Percentiles rank a stretch among this genome's conserved stretches.
phyloP scores from a whole-genome alignment of 2,797 vertebrate genomes.

The Danio tinwini region DNA sequence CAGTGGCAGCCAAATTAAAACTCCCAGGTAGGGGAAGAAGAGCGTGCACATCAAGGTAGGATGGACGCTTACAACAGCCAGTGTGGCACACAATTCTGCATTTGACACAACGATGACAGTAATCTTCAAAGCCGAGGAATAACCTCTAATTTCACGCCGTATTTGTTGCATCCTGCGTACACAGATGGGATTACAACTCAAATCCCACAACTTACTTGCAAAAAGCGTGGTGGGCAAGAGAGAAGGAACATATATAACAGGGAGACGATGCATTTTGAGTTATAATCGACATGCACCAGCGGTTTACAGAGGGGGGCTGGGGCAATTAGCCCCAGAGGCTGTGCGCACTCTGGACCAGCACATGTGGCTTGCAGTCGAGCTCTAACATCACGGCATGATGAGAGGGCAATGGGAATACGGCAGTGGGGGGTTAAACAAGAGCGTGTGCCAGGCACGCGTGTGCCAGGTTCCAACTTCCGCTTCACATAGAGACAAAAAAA shows the following conservation, averaged over 20 bases:
- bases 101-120: conserved; percentile 54
- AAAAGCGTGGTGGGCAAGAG: conserved; percentile 10
- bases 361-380: conserved; percentile 82
- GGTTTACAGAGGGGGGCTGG: conserved; percentile 64
- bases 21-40: conserved; percentile 16
- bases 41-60: conserved; percentile 39
- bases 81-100: conserved; percentile 28
- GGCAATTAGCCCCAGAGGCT: conserved; percentile 93
- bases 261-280: conserved; percentile 50
- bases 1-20: conserved; percentile 38
- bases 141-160: conserved; percentile 84
- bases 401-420: conserved; percentile 84
- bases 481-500: conserved; percentile 16
- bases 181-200: conserved; percentile 78
- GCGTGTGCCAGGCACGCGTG: conserved; percentile 81
- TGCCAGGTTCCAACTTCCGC: conserved; percentile 79
- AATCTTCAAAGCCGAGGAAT: conserved; percentile 70
- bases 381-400: conserved; percentile 87
- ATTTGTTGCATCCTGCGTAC: conserved; percentile 80
- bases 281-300: conserved; percentile 47
- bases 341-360: conserved; percentile 81
- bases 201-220: conserved; percentile 68
- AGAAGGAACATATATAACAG: conserved; percentile 18
- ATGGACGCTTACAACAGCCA: conserved; percentile 39
- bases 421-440: conserved; percentile 68